These are phyloP conservation scores for Halcyon leucocephala DNA, from an alignment of 2,797 vertebrate genomes.

Conservation along the genomic window DNA sequence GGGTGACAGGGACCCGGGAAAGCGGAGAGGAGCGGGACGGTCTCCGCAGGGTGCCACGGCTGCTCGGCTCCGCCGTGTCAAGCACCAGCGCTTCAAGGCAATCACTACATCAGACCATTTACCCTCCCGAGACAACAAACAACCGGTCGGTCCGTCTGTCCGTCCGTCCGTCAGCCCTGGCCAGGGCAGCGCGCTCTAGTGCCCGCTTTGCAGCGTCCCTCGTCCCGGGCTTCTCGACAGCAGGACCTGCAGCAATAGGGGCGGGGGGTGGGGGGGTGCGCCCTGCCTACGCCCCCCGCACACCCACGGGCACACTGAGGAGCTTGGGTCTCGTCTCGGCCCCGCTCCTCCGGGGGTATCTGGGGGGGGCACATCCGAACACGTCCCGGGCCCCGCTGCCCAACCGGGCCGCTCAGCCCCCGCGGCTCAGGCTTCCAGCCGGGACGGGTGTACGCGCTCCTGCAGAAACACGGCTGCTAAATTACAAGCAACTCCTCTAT, in stretches of 20 bases:
- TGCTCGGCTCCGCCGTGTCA: neutral
- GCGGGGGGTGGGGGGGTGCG: too few relatives aligned
- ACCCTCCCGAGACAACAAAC: neutral
- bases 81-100: neutral
- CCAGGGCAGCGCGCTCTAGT: neutral
- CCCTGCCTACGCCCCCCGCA: neutral
- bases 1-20: neutral
- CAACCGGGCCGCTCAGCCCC: neutral
- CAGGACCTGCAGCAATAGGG: accelerated
- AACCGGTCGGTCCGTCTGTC: neutral
- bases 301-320: neutral
- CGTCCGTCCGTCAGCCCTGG: neutral
- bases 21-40: neutral
- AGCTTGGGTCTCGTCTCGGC: accelerated
- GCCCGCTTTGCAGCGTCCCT: neutral
- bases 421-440: neutral
- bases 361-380: neutral
- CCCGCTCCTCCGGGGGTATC: neutral
- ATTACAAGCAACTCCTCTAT: neutral
- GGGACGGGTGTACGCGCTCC: neutral
- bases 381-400: neutral
- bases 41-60: neutral
- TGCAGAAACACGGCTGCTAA: neutral
- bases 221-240: neutral
- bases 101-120: neutral